Evolutionary conservation across 2,888 invertebrate genomes (phyloP).

Genomic region (Conistra vaccinii): DNA sequence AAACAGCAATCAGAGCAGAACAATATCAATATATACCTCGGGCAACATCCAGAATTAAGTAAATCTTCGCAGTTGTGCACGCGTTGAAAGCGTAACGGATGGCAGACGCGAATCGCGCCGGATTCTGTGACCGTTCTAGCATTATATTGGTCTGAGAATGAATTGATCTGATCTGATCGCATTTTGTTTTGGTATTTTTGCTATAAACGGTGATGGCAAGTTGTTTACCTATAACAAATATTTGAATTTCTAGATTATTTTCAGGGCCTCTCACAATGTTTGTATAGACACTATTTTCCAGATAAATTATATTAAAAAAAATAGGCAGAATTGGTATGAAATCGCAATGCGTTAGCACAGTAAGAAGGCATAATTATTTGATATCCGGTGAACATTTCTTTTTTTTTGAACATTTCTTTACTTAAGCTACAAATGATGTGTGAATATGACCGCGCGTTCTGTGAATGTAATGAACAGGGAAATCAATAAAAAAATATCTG

Average conservation of each 20-base stretch:
- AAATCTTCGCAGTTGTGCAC: slow-evolving; percentile 58
- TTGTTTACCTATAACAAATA: not conserved
- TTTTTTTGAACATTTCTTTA: too few species aligned
- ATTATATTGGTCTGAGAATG: slow-evolving; percentile 26
- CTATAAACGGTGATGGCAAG: not conserved
- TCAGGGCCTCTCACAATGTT: not conserved
- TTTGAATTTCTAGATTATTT: not conserved
- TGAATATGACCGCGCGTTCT: not conserved
- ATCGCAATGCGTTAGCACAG: not conserved
- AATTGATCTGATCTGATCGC: not conserved
- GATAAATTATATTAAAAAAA: not conserved
- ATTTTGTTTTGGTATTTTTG: not conserved
- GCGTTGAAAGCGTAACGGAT: slow-evolving; percentile 77
- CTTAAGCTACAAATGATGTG: not conserved
- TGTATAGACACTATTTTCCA: not conserved
- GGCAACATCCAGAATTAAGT: slow-evolving; percentile 38
- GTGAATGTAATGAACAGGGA: not conserved
- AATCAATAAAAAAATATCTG: too few species aligned
- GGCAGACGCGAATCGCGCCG: slow-evolving; percentile 35
- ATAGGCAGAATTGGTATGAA: too few species aligned
- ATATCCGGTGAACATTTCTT: not conserved
- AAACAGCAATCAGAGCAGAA: slow-evolving; percentile 38
- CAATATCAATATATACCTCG: slow-evolving; percentile 44
- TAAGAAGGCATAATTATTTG: not conserved
- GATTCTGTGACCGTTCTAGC: slow-evolving; percentile 48